phyloP scores from a whole-genome alignment of 2,888 invertebrate species.

The Brenthis hecate region DNA sequence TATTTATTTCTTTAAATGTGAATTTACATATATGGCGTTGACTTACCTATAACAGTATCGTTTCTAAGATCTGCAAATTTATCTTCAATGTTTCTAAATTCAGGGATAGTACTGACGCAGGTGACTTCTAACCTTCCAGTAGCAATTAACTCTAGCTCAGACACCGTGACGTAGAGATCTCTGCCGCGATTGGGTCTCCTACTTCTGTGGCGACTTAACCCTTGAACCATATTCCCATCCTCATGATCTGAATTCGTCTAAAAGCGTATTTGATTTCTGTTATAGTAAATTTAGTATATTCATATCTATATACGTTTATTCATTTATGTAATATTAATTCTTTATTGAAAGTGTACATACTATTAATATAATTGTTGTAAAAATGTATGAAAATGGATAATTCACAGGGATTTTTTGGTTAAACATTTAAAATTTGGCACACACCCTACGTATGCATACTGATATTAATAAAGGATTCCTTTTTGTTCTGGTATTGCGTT shows the following conservation, averaged over 20 bases:
- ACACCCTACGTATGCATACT: too few species aligned
- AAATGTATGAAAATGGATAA: too few species aligned
- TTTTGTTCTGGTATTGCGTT: too few species aligned
- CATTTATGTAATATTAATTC: too few species aligned
- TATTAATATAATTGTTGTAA: too few species aligned
- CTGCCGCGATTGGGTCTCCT: slow-evolving; percentile 78
- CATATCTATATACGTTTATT: not conserved
- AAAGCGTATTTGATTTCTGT: not conserved
- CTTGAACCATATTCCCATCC: slow-evolving; percentile 7
- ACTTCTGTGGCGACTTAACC: slow-evolving; percentile 63
- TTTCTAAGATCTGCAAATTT: slow-evolving; percentile 88
- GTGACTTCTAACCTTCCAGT: slow-evolving; percentile 88
- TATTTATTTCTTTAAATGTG: too few species aligned
- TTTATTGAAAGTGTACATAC: too few species aligned
- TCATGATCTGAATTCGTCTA: slow-evolving; percentile 12
- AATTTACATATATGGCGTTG: not conserved
- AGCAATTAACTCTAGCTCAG: slow-evolving; percentile 86
- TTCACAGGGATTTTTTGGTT: too few species aligned
- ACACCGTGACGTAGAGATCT: slow-evolving; percentile 87
- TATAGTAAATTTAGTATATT: not conserved
- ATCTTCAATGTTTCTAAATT: slow-evolving; percentile 86
- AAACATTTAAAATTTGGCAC: too few species aligned
- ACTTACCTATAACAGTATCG: slow-evolving; percentile 85
- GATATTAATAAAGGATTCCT: too few species aligned
- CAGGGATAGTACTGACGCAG: slow-evolving; percentile 90